Conservation (phyloP, 53 echinoderm and acorn worm species). For the Stichopus horrens region DNA sequence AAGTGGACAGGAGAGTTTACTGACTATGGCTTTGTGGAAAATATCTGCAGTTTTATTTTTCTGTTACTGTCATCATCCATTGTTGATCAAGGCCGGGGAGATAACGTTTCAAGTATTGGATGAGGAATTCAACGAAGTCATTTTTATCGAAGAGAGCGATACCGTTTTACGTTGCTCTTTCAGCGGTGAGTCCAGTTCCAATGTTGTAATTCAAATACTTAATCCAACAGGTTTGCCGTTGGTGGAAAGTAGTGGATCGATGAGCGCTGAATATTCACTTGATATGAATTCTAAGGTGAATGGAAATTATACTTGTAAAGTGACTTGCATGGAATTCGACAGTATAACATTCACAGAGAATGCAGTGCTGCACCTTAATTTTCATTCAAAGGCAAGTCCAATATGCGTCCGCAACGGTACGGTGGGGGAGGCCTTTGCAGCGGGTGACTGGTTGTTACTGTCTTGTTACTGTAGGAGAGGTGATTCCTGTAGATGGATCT, state of each 20-base stretch:
- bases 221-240: background rate
- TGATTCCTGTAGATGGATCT: background rate
- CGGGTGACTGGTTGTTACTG: background rate
- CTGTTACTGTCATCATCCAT: no score
- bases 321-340: background rate
- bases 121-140: background rate
- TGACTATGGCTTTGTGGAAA: no score
- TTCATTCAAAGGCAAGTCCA: background rate
- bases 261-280: background rate
- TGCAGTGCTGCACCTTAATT: background rate
- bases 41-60: no score
- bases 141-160: background rate
- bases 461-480: constrained; percentile 1
- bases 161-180: background rate
- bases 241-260: background rate
- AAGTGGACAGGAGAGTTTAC: no score
- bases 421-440: background rate
- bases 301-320: background rate
- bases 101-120: constrained; percentile 9
- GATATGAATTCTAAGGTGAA: background rate
- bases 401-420: background rate
- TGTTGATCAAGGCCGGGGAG: background rate
- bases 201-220: background rate
- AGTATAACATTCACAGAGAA: background rate
- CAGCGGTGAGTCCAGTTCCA: background rate